Conservation (phyloP, 2,888 invertebrate genomes). For the Yponomeuta malinellus region DNA sequence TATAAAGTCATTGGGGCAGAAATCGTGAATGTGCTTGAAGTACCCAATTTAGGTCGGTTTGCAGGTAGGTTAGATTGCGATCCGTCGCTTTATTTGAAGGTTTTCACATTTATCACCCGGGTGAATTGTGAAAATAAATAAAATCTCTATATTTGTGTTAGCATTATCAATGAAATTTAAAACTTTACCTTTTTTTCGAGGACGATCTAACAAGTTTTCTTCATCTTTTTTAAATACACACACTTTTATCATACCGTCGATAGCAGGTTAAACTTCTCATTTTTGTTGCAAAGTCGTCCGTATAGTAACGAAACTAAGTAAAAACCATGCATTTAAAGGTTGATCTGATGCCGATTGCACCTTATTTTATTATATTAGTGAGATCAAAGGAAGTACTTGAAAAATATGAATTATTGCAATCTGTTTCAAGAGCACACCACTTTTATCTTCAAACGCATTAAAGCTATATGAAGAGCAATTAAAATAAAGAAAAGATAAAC, state of each 20-base stretch:
- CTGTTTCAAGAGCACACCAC: slow-evolving; percentile 43
- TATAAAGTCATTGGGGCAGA: neutral
- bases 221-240: too few relatives aligned
- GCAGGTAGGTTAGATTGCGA: neutral
- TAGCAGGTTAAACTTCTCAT: too few relatives aligned
- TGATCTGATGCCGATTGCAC: neutral
- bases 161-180: too few relatives aligned
- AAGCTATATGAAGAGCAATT: slow-evolving; percentile 39
- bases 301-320: too few relatives aligned
- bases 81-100: neutral
- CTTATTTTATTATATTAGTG: slow-evolving; percentile 2
- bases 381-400: slow-evolving; percentile 41
- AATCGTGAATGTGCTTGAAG: neutral
- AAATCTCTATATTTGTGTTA: neutral
- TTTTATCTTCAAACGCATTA: slow-evolving; percentile 49
- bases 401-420: slow-evolving; percentile 45
- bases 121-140: neutral
- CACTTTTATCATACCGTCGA: too few relatives aligned
- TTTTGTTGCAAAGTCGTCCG: too few relatives aligned
- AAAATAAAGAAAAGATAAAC: slow-evolving; percentile 27
- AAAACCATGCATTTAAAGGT: neutral
- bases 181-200: too few relatives aligned
- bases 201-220: too few relatives aligned
- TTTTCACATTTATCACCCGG: neutral
- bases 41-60: slow-evolving; percentile 3